Percentiles rank a stretch among this genome's conserved stretches.
Evolutionary conservation across 1,140 invertebrate species (phyloP).

Genomic region (Chlorops oryzae): DNA sequence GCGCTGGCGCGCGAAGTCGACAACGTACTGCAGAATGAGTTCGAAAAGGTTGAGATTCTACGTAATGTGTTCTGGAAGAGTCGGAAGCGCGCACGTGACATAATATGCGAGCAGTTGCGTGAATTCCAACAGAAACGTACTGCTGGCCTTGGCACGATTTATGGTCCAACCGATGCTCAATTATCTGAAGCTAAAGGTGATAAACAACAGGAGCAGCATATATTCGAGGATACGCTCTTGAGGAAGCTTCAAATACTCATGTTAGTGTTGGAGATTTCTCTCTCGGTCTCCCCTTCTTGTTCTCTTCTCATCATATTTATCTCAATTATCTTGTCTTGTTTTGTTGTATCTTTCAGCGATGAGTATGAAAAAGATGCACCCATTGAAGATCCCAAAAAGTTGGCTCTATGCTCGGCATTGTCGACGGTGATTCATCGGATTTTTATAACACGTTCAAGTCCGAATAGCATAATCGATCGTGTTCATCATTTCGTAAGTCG

Average conservation of each 20-base stretch:
- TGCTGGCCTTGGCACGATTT: slow-evolving; percentile 83
- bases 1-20: slow-evolving; percentile 78
- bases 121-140: slow-evolving; percentile 88
- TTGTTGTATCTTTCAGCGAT: slow-evolving; percentile 50
- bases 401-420: slow-evolving; percentile 69
- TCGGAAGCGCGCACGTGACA: slow-evolving; percentile 73
- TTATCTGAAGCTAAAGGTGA: slow-evolving; percentile 76
- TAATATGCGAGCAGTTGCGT: slow-evolving; percentile 76
- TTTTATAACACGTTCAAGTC: slow-evolving; percentile 40
- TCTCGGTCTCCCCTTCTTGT: not conserved
- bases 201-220: slow-evolving; percentile 69
- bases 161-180: slow-evolving; percentile 77
- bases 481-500: slow-evolving; percentile 73
- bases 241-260: slow-evolving; percentile 65
- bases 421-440: slow-evolving; percentile 63
- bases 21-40: slow-evolving; percentile 71
- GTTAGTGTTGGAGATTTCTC: slow-evolving; percentile 50
- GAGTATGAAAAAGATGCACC: slow-evolving; percentile 63
- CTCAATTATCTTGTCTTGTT: slow-evolving; percentile 3
- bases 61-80: slow-evolving; percentile 85
- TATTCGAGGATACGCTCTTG: slow-evolving; percentile 66
- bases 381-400: slow-evolving; percentile 57
- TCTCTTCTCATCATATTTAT: not conserved
- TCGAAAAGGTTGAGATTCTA: slow-evolving; percentile 82
- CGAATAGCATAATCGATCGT: slow-evolving; percentile 46